A percentile compares a stretch with the other conserved stretches of the same genome.
Conservation (phyloP, 1,140 invertebrate genomes). For the Cataglyphis hispanica region DNA sequence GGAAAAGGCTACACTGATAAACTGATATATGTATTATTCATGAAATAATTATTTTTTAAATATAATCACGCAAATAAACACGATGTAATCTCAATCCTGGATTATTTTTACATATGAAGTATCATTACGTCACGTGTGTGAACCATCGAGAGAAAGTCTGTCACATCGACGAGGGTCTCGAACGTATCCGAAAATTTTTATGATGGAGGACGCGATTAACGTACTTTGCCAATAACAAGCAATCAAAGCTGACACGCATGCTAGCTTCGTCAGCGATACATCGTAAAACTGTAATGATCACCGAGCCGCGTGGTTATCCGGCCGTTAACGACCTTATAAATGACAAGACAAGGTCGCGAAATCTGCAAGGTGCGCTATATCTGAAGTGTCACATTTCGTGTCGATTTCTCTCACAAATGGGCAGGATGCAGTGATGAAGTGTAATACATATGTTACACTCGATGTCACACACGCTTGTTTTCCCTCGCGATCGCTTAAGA, state of each 20-base stretch:
- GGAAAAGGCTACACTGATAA: neutral
- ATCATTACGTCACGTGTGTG: slow-evolving; percentile 16
- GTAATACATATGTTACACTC: slow-evolving; percentile 31
- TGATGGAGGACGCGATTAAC: slow-evolving; percentile 18
- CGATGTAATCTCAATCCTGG: neutral
- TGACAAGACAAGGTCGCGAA: slow-evolving; percentile 37
- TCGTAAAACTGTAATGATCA: slow-evolving; percentile 30
- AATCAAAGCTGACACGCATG: slow-evolving; percentile 31
- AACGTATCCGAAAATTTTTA: slow-evolving; percentile 41
- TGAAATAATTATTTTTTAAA: no score
- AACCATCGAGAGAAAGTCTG: slow-evolving; percentile 42
- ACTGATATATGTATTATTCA: no score
- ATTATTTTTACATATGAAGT: slow-evolving; percentile 18
- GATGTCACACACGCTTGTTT: neutral
- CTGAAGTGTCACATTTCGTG: slow-evolving; percentile 6
- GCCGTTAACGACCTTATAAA: slow-evolving; percentile 43
- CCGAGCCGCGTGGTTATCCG: slow-evolving; percentile 20
- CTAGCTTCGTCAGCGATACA: neutral
- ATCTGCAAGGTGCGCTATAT: slow-evolving; percentile 27
- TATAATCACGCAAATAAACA: no score
- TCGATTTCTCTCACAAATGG: slow-evolving; percentile 38
- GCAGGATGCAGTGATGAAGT: neutral
- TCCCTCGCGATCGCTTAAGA: neutral
- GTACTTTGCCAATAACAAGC: slow-evolving; percentile 40
- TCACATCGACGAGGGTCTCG: neutral